These are phyloP conservation scores for Penaeus vannamei DNA, from an alignment of 1,140 invertebrate genomes.

Conservation along the genomic window DNA sequence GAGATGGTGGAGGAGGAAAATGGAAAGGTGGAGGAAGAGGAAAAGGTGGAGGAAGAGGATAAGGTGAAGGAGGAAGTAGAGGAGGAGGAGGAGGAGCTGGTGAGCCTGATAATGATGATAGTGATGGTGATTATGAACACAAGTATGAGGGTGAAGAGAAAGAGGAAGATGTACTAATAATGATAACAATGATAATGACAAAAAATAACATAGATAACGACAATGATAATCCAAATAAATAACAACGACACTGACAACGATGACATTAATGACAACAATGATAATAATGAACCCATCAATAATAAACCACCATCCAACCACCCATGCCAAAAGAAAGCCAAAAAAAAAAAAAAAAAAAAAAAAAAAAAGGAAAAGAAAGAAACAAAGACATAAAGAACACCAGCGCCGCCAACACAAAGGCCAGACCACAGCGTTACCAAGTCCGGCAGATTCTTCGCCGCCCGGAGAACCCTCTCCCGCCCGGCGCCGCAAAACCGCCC, in stretches of 20 bases:
- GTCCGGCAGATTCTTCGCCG: no score
- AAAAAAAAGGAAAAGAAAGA: background rate
- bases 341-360: background rate
- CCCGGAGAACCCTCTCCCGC: no score
- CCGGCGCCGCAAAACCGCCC: no score
- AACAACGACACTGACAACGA: no score
- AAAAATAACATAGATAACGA: no score
- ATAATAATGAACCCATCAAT: background rate
- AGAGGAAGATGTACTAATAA: background rate
- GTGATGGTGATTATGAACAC: no score
- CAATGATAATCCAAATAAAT: no score
- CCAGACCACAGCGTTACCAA: no score
- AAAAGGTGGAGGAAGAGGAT: background rate
- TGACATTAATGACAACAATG: background rate
- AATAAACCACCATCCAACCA: background rate
- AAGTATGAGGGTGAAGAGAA: background rate
- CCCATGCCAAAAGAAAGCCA: background rate
- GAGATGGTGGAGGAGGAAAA: background rate
- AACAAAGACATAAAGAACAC: background rate
- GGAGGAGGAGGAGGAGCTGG: background rate
- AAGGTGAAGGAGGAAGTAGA: background rate
- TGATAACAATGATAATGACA: no score
- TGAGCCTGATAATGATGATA: no score
- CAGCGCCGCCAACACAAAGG: no score
- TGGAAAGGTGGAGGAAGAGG: background rate